Conservation (phyloP, 2,797 vertebrate species). For the Ibycter americanus region DNA sequence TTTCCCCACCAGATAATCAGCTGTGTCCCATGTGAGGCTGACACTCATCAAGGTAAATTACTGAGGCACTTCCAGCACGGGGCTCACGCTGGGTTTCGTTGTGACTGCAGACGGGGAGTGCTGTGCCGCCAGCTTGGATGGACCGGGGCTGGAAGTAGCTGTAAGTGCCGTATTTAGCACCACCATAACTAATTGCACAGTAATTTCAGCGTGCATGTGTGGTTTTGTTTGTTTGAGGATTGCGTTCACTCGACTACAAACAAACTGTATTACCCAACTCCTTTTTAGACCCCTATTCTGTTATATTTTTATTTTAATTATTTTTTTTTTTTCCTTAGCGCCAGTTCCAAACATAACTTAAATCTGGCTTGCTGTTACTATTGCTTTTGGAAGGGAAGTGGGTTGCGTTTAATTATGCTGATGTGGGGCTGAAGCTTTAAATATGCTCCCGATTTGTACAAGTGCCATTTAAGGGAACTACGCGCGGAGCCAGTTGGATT, state of each 20-base stretch:
- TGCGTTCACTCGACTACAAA: constrained; percentile 38
- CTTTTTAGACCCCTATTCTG: not conserved
- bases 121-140: not conserved
- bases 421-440: not conserved
- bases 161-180: not conserved
- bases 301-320: not conserved
- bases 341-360: not conserved
- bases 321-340: not conserved
- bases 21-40: not conserved
- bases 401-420: not conserved
- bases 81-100: not conserved
- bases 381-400: not conserved
- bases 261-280: constrained; percentile 25
- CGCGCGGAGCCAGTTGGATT: not conserved
- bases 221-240: constrained; percentile 22
- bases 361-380: not conserved
- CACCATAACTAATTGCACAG: constrained; percentile 12
- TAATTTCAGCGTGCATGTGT: not conserved
- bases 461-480: not conserved
- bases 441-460: not conserved
- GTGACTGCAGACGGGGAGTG: not conserved
- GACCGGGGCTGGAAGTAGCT: constrained; percentile 24
- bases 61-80: not conserved
- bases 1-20: not conserved
- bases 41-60: not conserved